phyloP scores from a whole-genome alignment of 2,888 invertebrate species.

The Harmothoe impar region DNA sequence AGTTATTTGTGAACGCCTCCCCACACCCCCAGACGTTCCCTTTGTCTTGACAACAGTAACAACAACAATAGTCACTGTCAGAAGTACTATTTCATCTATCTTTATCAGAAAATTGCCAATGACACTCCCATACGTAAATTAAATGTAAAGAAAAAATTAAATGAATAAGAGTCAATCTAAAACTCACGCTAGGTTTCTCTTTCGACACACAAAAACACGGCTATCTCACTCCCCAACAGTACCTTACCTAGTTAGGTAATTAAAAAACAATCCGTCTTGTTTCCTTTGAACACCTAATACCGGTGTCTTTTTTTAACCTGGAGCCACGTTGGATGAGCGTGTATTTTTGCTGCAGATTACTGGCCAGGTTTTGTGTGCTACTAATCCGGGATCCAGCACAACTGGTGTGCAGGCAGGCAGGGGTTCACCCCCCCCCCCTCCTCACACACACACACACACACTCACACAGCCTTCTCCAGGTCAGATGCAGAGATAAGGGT shows the following conservation, averaged over 20 bases:
- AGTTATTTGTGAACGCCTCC: too few relatives aligned
- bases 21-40: too few relatives aligned
- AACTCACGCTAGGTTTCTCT: too few relatives aligned
- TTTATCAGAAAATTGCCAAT: too few relatives aligned
- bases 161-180: too few relatives aligned
- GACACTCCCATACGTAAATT: too few relatives aligned
- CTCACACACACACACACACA: not conserved
- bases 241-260: not conserved
- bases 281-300: not conserved
- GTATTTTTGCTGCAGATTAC: not conserved
- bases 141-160: too few relatives aligned
- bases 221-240: too few relatives aligned
- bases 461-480: not conserved
- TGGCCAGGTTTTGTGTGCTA: not conserved
- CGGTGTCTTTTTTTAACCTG: not conserved
- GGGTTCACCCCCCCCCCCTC: not conserved
- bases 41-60: too few relatives aligned
- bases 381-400: not conserved
- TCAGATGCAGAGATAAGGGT: slow-evolving; percentile 40
- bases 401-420: not conserved
- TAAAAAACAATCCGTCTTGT: not conserved
- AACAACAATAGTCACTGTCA: too few relatives aligned
- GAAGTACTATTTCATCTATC: too few relatives aligned
- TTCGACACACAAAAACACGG: too few relatives aligned
- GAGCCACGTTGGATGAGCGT: not conserved